Conservation (phyloP, 2,888 invertebrate genomes). For the Diarsia brunnea region DNA sequence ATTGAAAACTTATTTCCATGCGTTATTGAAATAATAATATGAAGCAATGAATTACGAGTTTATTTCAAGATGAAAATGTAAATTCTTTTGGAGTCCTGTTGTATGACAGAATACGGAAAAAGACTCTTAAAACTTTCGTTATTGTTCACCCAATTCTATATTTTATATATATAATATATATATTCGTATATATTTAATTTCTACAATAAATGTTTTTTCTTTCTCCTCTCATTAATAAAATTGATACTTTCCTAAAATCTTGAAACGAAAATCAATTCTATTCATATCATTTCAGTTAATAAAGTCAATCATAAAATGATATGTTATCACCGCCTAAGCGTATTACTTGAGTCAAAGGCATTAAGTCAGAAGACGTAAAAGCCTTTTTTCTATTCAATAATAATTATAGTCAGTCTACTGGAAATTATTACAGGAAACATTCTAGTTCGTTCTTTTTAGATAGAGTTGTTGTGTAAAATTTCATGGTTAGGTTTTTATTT, state of each 20-base stretch:
- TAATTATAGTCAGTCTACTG: constrained; percentile 69
- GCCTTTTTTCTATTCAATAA: constrained; percentile 68
- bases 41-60: background rate
- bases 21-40: background rate
- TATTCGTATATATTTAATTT: too few relatives aligned
- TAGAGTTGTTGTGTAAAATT: constrained; percentile 22
- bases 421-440: constrained; percentile 68
- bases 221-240: too few relatives aligned
- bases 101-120: background rate
- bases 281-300: background rate
- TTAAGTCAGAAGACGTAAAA: constrained; percentile 46
- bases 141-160: background rate
- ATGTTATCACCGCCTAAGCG: constrained; percentile 39
- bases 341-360: constrained; percentile 48
- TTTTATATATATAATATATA: too few relatives aligned
- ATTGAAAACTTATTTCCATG: background rate
- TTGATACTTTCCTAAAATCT: too few relatives aligned
- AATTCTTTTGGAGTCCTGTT: too few relatives aligned
- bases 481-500: constrained; percentile 19
- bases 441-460: constrained; percentile 8
- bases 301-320: constrained; percentile 4
- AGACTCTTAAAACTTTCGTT: background rate
- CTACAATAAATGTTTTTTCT: too few relatives aligned
- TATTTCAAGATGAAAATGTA: background rate
- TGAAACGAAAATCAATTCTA: too few relatives aligned